Conservation (phyloP, 2,113 vertebrate species). For the Cacatua alba region DNA sequence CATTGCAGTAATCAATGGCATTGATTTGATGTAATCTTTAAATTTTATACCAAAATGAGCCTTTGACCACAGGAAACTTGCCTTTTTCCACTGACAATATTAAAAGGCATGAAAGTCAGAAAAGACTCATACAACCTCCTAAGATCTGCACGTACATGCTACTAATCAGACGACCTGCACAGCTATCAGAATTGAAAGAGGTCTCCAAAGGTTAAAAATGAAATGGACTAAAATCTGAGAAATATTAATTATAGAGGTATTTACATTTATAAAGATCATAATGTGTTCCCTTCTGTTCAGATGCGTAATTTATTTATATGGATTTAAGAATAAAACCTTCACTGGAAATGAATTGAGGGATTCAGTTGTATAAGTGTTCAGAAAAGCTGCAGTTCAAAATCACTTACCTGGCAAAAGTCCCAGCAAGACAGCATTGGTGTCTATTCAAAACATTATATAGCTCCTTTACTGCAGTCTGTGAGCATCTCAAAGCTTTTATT, state of each 20-base stretch:
- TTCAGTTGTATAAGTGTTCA: background rate
- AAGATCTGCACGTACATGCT: background rate
- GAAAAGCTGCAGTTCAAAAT: constrained; percentile 25
- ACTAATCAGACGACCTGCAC: background rate
- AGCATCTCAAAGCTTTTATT: constrained; percentile 9
- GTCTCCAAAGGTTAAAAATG: background rate
- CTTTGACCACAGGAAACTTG: background rate
- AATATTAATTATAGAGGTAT: background rate
- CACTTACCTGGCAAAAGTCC: constrained; percentile 47
- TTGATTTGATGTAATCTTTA: background rate
- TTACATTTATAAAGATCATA: background rate
- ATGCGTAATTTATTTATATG: background rate
- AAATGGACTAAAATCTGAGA: background rate
- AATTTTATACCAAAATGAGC: background rate
- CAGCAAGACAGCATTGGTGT: constrained; percentile 10
- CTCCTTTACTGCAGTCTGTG: constrained; percentile 1
- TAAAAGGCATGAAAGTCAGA: background rate
- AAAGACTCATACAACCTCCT: background rate
- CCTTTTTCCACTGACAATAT: background rate
- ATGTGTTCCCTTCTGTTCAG: background rate
- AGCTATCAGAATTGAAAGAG: background rate
- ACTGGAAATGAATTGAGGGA: background rate
- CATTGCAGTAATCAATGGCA: background rate
- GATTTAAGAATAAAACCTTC: constrained; percentile 10
- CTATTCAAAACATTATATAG: constrained; percentile 18